A percentile compares a stretch with the other conserved stretches of the same genome.
Evolutionary conservation across 2,888 invertebrate species (phyloP).

Genomic region (Eupithecia abbreviata): DNA sequence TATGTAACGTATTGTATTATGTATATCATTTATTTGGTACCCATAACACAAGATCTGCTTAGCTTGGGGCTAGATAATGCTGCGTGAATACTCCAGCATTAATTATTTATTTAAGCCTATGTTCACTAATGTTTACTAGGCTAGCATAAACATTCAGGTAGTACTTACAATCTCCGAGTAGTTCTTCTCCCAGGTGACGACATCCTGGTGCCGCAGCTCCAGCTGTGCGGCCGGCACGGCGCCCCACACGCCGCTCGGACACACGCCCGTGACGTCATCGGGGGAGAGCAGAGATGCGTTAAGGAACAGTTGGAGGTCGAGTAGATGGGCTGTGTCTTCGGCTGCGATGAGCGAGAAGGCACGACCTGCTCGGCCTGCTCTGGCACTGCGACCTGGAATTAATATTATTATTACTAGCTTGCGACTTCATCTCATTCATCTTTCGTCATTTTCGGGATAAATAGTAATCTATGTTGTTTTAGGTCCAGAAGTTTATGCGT

Average conservation of each 20-base stretch:
- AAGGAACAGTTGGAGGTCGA: conserved; percentile 98
- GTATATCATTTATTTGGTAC: too few species aligned
- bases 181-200: conserved; percentile 89
- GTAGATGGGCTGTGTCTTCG: conserved; percentile 95
- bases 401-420: not conserved
- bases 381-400: conserved; percentile 91
- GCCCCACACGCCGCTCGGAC: conserved; percentile 88
- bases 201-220: conserved; percentile 91
- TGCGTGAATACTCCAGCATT: too few species aligned
- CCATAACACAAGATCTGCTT: too few species aligned
- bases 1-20: too few species aligned
- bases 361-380: conserved; percentile 95
- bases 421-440: too few species aligned
- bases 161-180: conserved; percentile 88
- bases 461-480: not conserved
- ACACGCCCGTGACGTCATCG: conserved; percentile 53
- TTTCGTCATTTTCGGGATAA: too few species aligned
- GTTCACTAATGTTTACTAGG: not conserved
- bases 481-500: not conserved
- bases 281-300: conserved; percentile 86
- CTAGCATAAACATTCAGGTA: not conserved
- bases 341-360: conserved; percentile 95
- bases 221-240: conserved; percentile 90
- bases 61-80: too few species aligned
- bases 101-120: too few species aligned